These are phyloP conservation scores for Amphibalanus amphitrite DNA, from an alignment of 1,140 invertebrate species.

Conservation along the genomic window DNA sequence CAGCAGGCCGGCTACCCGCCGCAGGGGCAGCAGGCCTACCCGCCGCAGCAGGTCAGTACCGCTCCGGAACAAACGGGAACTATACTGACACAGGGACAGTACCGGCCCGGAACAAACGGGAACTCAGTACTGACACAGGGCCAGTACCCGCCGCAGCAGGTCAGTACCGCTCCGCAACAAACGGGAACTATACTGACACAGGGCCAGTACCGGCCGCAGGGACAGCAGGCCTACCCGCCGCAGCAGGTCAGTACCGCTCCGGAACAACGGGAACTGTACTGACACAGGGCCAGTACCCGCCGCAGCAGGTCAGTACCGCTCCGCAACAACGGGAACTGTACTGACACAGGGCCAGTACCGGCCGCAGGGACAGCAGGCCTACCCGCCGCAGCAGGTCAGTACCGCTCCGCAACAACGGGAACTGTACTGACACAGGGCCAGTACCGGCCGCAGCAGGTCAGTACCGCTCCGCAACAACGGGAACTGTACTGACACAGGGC, in stretches of 20 bases:
- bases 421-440: too few species aligned
- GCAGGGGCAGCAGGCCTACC: neutral
- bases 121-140: neutral
- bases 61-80: too few species aligned
- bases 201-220: constrained; percentile 1
- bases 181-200: too few species aligned
- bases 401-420: neutral
- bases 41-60: neutral
- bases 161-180: too few species aligned
- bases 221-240: too few species aligned
- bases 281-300: neutral
- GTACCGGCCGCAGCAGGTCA: neutral
- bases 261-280: too few species aligned
- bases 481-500: neutral
- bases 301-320: neutral
- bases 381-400: neutral
- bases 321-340: too few species aligned
- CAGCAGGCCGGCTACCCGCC: neutral
- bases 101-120: too few species aligned
- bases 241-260: neutral
- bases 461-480: too few species aligned
- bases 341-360: neutral
- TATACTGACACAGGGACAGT: too few species aligned
- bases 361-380: too few species aligned
- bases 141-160: neutral